A percentile compares a stretch with the other conserved stretches of the same genome.
Conservation (phyloP, 1,140 invertebrate species). For the Paraescarpia echinospica region DNA sequence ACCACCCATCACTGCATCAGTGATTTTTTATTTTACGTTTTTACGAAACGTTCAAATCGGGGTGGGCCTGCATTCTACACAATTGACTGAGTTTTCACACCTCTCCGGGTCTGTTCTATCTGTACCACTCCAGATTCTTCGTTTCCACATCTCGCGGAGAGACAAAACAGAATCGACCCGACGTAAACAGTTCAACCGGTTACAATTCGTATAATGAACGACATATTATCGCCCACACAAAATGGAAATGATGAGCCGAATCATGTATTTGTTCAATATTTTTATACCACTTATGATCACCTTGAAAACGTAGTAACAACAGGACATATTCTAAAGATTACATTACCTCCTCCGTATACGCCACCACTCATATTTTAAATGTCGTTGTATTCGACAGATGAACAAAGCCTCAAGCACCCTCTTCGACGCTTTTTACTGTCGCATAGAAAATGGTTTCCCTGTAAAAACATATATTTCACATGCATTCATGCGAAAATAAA, state of each 20-base stretch:
- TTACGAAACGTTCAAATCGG: no score
- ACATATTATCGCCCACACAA: not conserved
- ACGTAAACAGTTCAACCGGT: not conserved
- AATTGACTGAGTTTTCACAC: not conserved
- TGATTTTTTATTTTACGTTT: no score
- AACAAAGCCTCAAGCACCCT: not conserved
- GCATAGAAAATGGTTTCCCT: not conserved
- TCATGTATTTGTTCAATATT: not conserved
- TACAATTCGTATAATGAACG: not conserved
- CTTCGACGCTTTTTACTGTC: not conserved
- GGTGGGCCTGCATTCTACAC: not conserved
- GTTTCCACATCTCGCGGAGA: not conserved
- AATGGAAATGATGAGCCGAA: not conserved
- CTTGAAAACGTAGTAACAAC: not conserved
- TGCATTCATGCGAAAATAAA: not conserved
- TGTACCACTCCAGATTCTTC: not conserved
- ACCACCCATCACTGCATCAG: no score
- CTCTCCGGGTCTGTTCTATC: not conserved
- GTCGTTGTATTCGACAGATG: not conserved
- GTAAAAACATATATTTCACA: not conserved
- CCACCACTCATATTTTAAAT: constrained; percentile 15
- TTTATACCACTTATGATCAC: not conserved
- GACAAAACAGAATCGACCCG: not conserved
- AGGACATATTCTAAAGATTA: not conserved
- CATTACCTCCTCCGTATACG: constrained; percentile 12